phyloP scores from a whole-genome alignment of 1,140 invertebrate genomes.

The Trichonephila clavata region DNA sequence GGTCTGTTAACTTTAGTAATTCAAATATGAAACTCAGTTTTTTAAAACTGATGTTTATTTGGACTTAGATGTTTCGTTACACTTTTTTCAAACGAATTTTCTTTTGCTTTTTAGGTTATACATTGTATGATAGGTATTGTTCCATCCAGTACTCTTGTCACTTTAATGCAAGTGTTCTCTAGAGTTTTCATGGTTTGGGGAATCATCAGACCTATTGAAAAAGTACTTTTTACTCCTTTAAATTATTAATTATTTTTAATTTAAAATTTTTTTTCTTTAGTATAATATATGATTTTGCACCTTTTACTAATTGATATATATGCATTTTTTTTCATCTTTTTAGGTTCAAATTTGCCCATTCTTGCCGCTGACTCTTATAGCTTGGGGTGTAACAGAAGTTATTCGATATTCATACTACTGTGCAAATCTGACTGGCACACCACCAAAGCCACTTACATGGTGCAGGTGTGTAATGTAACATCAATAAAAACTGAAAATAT shows the following conservation, averaged over 20 bases:
- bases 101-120: constrained; percentile 74
- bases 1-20: no score
- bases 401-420: constrained; percentile 68
- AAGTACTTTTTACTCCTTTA: constrained; percentile 21
- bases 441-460: constrained; percentile 53
- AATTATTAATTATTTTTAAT: no score
- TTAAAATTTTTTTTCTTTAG: no score
- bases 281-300: no score
- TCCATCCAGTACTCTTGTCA: constrained; percentile 75
- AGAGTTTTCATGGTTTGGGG: constrained; percentile 68
- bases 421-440: constrained; percentile 1
- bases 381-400: constrained; percentile 68
- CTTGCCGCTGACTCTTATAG: constrained; percentile 45
- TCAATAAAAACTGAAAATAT: not conserved
- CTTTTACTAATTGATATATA: not conserved
- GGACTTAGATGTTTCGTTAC: not conserved
- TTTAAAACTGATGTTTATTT: not conserved
- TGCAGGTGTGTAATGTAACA: constrained; percentile 56
- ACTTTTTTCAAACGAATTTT: not conserved
- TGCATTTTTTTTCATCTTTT: not conserved
- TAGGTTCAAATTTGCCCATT: constrained; percentile 52
- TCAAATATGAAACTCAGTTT: no score
- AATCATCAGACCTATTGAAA: constrained; percentile 46
- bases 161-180: constrained; percentile 78
- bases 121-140: constrained; percentile 78